Evolutionary conservation across 2,113 vertebrate genomes (phyloP), one percentile per base, ranked within the genome.

Genomic region (Chlorodrepanis virens): DNA sequence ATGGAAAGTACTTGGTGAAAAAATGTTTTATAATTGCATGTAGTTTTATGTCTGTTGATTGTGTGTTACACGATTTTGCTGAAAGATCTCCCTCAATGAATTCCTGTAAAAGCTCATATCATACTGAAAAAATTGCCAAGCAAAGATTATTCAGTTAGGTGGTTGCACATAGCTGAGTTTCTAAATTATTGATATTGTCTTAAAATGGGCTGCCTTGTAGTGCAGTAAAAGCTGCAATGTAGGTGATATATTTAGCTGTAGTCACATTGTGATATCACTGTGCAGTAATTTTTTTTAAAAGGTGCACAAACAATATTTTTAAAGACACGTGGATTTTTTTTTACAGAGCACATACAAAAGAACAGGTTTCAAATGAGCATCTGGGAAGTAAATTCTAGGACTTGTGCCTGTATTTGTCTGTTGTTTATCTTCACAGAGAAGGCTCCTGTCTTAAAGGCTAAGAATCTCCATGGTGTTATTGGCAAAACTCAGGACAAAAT

Each of bases 141-240:
- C 52, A 79, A 89, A 89, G 57, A 68, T 85, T 89, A 93, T 94
- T 57, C 37, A 91, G 90, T 94, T 94, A 94, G n/a, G n/a, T 4
- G 12, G 56, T 17, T 89, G 70, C 74, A 65, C 44, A 24, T 35
- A 57, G 56, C 83, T 50, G 78, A 68, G 37, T 84, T 91, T 76
- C 69, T 92, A 84, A 94, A 94, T 94, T 95, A 93, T 91, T 95
- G 69, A 95, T 94, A 69, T 47, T 87, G 60, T 87, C 61, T 93
- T 87, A 52, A 87, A 91, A 53, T 45, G 64, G 44, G 17, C 90
- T 89, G 68, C 54, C 68, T 60, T 87, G 42, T 39, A 82, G 84
- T 91, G 83, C 87, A 76, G 69, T 85, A 75, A 89, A 95, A 87
- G 54, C 89, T 91, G 65, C 78, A 89, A 4, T 47, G 40, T 77